A percentile compares a stretch with the other conserved stretches of the same genome.
Evolutionary conservation across 2,113 vertebrate genomes (phyloP).

Genomic region (Cynopterus brachyotis): DNA sequence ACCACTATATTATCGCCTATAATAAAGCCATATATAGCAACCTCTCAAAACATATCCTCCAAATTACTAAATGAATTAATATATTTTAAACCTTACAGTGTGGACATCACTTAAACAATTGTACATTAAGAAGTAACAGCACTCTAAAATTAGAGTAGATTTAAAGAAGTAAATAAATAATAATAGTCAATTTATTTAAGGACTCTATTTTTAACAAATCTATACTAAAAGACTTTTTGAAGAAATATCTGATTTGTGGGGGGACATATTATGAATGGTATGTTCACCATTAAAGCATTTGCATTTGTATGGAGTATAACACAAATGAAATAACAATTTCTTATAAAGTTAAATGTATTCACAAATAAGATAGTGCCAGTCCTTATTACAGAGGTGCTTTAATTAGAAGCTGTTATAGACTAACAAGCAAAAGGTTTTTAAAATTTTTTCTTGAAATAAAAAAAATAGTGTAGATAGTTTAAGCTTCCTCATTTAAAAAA

Average conservation of each 20-base stretch:
- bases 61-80: not conserved
- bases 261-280: not conserved
- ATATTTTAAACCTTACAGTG: constrained; percentile 17
- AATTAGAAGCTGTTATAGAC: not conserved
- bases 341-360: not conserved
- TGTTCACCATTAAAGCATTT: not conserved
- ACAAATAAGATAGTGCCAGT: not conserved
- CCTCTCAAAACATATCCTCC: not conserved
- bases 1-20: not conserved
- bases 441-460: not conserved
- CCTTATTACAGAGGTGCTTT: not conserved
- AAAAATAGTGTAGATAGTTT: not conserved
- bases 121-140: not conserved
- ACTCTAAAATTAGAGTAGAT: not conserved
- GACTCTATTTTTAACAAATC: not conserved
- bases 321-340: constrained; percentile 3
- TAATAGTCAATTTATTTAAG: not conserved
- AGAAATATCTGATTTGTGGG: not conserved
- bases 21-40: not conserved
- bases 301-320: not conserved
- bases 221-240: not conserved
- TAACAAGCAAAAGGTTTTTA: not conserved
- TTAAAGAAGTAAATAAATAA: constrained; percentile 28
- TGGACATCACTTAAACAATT: not conserved
- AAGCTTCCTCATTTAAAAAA: not conserved